Conservation (phyloP, 2,797 vertebrate species). For the Threskiornis aethiopicus region DNA sequence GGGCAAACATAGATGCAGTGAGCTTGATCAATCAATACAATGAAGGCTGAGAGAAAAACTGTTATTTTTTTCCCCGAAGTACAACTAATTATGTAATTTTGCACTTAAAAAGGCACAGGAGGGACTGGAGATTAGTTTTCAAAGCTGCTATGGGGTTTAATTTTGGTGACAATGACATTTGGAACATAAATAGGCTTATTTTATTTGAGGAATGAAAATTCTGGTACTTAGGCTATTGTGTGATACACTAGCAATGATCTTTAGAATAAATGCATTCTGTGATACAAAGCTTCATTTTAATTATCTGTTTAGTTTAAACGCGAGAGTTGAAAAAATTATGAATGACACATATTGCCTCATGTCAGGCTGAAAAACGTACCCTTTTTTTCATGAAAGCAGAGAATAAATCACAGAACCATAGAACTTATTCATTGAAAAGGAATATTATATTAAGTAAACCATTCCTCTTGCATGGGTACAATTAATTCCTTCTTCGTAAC, state of each 20-base stretch:
- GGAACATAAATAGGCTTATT: not conserved
- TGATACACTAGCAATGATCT: not conserved
- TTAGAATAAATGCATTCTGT: not conserved
- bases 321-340: not conserved
- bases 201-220: slow-evolving; percentile 2
- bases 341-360: not conserved
- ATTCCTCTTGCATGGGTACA: not conserved
- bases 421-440: not conserved
- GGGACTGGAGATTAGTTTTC: not conserved
- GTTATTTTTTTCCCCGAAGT: not conserved
- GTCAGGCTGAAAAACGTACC: not conserved
- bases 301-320: not conserved
- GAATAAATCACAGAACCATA: not conserved
- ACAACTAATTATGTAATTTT: not conserved
- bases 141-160: not conserved
- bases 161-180: not conserved
- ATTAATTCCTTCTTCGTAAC: not conserved
- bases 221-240: not conserved
- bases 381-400: not conserved
- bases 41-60: not conserved
- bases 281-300: not conserved
- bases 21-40: not conserved
- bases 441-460: not conserved
- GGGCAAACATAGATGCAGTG: not conserved
- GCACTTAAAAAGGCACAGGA: not conserved